Percentiles rank a stretch among this genome's conserved stretches.
Conservation (phyloP, 2,113 vertebrate species). For the Zosterops lateralis region DNA sequence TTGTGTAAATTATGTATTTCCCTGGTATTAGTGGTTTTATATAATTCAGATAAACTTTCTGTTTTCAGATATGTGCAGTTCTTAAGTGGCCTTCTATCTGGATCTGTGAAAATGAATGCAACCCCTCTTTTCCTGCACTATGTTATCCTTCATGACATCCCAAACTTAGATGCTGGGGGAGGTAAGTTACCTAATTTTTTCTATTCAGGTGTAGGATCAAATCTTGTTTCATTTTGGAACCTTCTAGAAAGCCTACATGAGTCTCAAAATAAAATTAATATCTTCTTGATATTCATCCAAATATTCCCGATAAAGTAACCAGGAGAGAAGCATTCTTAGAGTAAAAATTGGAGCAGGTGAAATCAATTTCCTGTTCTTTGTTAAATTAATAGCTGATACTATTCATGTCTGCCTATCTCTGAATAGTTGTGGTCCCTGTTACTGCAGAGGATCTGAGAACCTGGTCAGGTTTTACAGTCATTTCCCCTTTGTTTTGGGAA, state of each 20-base stretch:
- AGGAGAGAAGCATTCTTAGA: neutral
- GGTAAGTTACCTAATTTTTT: slow-evolving; percentile 69
- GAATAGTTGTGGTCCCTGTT: neutral
- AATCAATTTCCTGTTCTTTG: neutral
- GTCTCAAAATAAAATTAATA: neutral
- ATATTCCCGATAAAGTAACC: neutral
- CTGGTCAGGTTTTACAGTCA: neutral
- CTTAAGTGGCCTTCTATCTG: slow-evolving; percentile 89
- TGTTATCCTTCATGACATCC: slow-evolving; percentile 87
- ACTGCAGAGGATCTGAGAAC: neutral
- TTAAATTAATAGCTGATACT: neutral
- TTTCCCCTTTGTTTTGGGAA: neutral
- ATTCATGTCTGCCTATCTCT: neutral
- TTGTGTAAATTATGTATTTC: neutral
- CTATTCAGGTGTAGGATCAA: neutral
- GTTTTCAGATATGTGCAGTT: slow-evolving; percentile 88
- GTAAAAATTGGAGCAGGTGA: neutral
- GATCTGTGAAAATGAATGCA: slow-evolving; percentile 93
- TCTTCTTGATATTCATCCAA: neutral
- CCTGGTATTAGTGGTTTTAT: neutral
- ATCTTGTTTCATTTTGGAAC: neutral
- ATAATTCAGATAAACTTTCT: neutral
- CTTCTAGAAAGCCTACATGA: neutral
- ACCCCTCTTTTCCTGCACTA: slow-evolving; percentile 88
- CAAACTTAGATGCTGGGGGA: slow-evolving; percentile 85